A percentile compares a stretch with the other conserved stretches of the same genome.
These are phyloP conservation scores for Agelaius tricolor DNA, from an alignment of 2,113 vertebrate genomes.

Conservation along the genomic window DNA sequence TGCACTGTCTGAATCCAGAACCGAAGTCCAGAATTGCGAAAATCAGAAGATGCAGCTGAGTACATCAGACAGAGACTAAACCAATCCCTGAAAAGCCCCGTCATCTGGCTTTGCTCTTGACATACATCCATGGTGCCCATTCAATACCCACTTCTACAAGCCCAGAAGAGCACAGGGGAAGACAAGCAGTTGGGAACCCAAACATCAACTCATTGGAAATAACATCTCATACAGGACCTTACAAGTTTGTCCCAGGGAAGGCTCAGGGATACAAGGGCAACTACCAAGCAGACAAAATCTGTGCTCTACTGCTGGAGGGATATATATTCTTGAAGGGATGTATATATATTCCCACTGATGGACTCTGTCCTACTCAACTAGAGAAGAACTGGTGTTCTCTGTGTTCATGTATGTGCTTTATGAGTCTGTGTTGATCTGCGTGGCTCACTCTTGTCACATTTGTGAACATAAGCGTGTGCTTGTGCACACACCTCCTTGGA, in stretches of 20 bases:
- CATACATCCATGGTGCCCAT: fast-evolving
- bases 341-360: background rate
- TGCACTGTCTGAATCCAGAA: background rate
- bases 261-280: background rate
- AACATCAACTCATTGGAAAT: background rate
- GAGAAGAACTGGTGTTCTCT: background rate
- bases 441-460: background rate
- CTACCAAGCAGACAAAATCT: background rate
- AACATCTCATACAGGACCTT: background rate
- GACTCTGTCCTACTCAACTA: background rate
- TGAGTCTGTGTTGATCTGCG: background rate
- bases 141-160: background rate
- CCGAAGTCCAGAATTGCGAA: background rate
- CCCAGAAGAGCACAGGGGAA: background rate
- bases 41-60: background rate
- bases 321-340: background rate
- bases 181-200: background rate
- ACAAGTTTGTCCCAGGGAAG: background rate
- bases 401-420: fast-evolving
- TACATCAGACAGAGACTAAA: background rate
- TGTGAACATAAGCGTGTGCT: fast-evolving
- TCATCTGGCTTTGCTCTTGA: background rate
- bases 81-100: fast-evolving
- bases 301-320: background rate
- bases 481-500: background rate